Evolutionary conservation across 2,113 vertebrate genomes (phyloP).

Genomic region (Pygoscelis adeliae): DNA sequence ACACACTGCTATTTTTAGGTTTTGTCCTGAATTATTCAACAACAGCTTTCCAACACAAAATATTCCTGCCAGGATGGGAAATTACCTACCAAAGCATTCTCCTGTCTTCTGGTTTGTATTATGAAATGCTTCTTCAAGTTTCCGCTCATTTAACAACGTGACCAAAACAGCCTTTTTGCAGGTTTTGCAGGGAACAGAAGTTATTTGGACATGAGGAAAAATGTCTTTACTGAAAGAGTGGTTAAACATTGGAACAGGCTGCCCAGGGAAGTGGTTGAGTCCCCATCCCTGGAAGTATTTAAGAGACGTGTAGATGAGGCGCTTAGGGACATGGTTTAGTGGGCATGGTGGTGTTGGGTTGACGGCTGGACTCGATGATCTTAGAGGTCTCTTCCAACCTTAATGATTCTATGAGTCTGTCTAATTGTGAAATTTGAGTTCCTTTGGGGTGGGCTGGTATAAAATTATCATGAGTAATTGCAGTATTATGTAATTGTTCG

Average conservation of each 20-base stretch:
- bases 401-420: no score
- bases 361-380: no score
- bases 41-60: neutral
- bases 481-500: neutral
- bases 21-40: neutral
- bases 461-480: neutral
- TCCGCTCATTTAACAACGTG: neutral
- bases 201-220: no score
- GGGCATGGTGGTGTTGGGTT: no score
- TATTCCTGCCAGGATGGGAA: neutral
- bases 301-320: no score
- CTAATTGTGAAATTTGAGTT: neutral
- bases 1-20: neutral
- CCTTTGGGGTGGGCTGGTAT: neutral
- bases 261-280: no score
- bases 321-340: no score
- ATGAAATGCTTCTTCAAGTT: neutral
- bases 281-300: no score
- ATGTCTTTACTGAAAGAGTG: no score
- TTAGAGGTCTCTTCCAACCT: no score
- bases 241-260: no score
- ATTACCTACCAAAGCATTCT: neutral
- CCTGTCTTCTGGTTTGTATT: neutral
- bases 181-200: neutral
- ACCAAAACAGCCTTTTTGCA: neutral